Base-by-base conservation (phyloP, 2,888 invertebrate species). In the Standfussiana lucernea region DNA sequence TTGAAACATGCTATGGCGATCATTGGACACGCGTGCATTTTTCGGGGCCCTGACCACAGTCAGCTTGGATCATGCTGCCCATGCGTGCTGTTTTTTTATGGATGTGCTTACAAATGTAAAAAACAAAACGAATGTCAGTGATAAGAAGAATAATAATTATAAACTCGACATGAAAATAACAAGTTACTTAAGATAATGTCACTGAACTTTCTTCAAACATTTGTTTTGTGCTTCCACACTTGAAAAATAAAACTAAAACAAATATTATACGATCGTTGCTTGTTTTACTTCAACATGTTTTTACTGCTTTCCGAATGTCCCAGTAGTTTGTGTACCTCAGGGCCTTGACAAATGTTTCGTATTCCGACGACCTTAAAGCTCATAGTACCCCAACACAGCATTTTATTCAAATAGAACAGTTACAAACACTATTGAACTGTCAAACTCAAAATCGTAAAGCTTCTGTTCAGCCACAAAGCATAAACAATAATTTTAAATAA, bases 111-210 rank as follows among this genome's bases (percentile, higher is more conserved):
- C 35, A 35, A 72, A 35, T 45, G 4, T 8, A 53, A 59, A 79
- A 53, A 59, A 79, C 56, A 47, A 47, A n/a, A 72, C 4, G 24
- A n/a, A 45, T 64, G 42, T 13, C n/a, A 50, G 10, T 62, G 45
- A 62, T 53, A 77, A 62, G 4, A 62, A 35, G 0, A 32, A 40
- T 11, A 32, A 40, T 11, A 61, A 35, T 62, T 37, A 69, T 62
- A 79, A 70, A 79, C 32, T 40, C 42, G 53, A 80, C 53, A 79
- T 32, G 11, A 80, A 72, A 77, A 72, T 21, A 80, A 56, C 64
- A 72, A 62, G 18, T 59, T 3, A 59, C 32, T 8, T 8, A 56
- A 18, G 47, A 78, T 59, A 59, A 50, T 47, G 80, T 65, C 72
- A 65, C 8, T 47, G 40, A 72, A 65, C 64, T 73, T 56, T 56